Conservation (phyloP, 2,888 invertebrate genomes). For the Cyclophora albipunctata region DNA sequence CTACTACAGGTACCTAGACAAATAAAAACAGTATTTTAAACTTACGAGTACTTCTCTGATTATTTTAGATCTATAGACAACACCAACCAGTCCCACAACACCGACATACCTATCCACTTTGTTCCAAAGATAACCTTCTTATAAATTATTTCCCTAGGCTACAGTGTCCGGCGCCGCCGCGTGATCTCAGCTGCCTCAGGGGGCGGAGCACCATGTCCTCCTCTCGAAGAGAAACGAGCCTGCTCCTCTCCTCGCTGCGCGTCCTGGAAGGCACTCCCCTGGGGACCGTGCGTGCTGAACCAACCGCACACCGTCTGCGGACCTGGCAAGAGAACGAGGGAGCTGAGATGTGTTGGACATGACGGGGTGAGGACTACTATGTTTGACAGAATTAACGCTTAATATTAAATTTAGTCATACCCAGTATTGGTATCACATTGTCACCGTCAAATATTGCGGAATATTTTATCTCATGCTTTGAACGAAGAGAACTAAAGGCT, state of each 20-base stretch:
- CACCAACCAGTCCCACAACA: too few species aligned
- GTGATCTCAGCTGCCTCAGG: slow-evolving; percentile 68
- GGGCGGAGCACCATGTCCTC: slow-evolving; percentile 66
- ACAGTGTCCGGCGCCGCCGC: slow-evolving; percentile 62
- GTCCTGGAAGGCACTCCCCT: slow-evolving; percentile 67
- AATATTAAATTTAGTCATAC: too few species aligned
- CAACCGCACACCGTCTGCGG: slow-evolving; percentile 72
- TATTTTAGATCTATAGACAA: too few species aligned
- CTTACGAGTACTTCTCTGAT: too few species aligned
- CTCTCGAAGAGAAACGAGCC: slow-evolving; percentile 72
- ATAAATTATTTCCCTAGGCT: slow-evolving; percentile 35
- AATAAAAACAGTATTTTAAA: too few species aligned
- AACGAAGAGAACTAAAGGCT: too few species aligned
- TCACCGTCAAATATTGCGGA: too few species aligned
- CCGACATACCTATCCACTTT: too few species aligned
- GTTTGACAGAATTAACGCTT: background rate
- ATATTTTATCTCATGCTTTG: too few species aligned
- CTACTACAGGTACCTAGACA: slow-evolving; percentile 51
- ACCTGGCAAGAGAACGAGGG: slow-evolving; percentile 73
- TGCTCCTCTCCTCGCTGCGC: slow-evolving; percentile 72
- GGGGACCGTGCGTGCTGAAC: slow-evolving; percentile 67
- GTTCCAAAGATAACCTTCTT: too few species aligned
- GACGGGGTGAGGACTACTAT: slow-evolving; percentile 52
- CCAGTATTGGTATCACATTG: too few species aligned
- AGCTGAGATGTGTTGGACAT: slow-evolving; percentile 73